phyloP scores from a whole-genome alignment of 2,888 invertebrate species.

The Agonopterix alstromeriana region DNA sequence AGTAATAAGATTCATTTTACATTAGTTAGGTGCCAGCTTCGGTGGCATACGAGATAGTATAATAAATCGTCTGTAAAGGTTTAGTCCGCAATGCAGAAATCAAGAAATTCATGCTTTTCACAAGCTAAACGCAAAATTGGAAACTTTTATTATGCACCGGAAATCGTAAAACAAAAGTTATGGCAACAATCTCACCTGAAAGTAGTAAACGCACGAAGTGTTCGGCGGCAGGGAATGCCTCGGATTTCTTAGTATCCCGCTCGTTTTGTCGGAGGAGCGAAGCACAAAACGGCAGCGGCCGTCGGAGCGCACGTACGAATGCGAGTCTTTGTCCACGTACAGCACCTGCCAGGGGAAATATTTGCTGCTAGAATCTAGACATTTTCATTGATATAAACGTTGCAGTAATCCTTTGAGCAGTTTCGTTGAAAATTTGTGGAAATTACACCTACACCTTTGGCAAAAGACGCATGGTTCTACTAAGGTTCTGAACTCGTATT shows the following conservation, averaged over 20 bases:
- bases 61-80: too few species aligned
- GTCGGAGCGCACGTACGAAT: conserved; percentile 83
- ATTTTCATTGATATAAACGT: background rate
- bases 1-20: too few species aligned
- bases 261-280: conserved; percentile 84
- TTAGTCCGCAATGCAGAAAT: too few species aligned
- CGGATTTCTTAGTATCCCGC: conserved; percentile 85
- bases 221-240: conserved; percentile 87
- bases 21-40: too few species aligned
- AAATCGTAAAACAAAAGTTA: too few species aligned
- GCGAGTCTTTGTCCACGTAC: conserved; percentile 85
- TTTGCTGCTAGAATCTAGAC: conserved; percentile 9
- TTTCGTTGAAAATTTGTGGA: background rate
- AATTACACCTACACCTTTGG: too few species aligned
- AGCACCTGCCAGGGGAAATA: conserved; percentile 73
- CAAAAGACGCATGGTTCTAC: too few species aligned
- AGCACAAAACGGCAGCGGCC: conserved; percentile 86
- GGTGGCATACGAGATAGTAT: too few species aligned
- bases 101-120: too few species aligned
- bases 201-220: conserved; percentile 88
- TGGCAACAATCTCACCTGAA: conserved; percentile 59
- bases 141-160: too few species aligned
- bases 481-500: too few species aligned
- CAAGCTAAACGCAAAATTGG: too few species aligned
- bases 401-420: background rate